These are phyloP conservation scores for Ephestia elutella DNA, from an alignment of 1,140 invertebrate genomes.

Conservation along the genomic window DNA sequence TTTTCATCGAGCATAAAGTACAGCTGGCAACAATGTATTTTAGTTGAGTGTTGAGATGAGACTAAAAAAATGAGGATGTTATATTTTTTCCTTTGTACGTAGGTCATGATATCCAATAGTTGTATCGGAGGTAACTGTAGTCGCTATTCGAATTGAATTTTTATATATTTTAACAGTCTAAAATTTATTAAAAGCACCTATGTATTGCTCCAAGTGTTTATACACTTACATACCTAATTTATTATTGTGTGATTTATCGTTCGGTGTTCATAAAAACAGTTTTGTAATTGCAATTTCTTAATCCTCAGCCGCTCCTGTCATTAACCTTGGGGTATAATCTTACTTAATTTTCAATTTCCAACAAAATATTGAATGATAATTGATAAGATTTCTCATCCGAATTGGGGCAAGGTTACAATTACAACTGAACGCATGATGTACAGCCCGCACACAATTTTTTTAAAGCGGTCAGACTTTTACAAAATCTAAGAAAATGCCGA, in stretches of 20 bases:
- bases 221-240: too few relatives aligned
- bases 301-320: constrained; percentile 7
- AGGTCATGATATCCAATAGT: too few relatives aligned
- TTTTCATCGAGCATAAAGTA: too few relatives aligned
- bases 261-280: neutral
- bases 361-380: constrained; percentile 4
- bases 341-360: neutral
- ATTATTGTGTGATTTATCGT: neutral
- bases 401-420: constrained; percentile 30
- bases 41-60: too few relatives aligned
- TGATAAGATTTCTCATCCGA: constrained; percentile 23
- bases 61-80: too few relatives aligned
- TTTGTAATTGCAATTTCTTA: neutral
- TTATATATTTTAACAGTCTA: too few relatives aligned
- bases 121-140: too few relatives aligned
- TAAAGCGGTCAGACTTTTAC: neutral
- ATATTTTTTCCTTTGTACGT: too few relatives aligned
- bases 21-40: too few relatives aligned
- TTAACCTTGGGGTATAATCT: constrained; percentile 14
- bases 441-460: neutral
- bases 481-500: neutral
- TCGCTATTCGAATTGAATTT: too few relatives aligned
- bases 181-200: too few relatives aligned
- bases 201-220: too few relatives aligned
- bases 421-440: neutral